Base-by-base conservation (phyloP, 2,797 vertebrate genomes). In the Pampus argenteus region DNA sequence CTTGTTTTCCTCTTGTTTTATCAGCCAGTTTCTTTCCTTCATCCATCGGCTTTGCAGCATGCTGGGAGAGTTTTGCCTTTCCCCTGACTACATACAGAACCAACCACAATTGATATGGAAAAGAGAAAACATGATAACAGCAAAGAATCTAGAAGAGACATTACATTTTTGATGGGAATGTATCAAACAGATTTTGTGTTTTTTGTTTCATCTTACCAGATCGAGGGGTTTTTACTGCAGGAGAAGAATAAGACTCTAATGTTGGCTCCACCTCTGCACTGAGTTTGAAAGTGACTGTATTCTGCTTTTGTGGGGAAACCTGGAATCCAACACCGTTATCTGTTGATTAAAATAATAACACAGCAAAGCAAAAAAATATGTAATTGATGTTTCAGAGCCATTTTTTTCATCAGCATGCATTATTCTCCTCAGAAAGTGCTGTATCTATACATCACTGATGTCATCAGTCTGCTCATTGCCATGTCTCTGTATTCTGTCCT, bases 151-250 rank as follows among this genome's bases (percentile, higher is more conserved):
- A 31, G 5, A 71, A 31, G 5, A 71, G 9, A 44, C 0, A 2
- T 9, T 34, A 1, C 1, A n/a, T 44, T 51, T 76, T 74, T 23
- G 0, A 34, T 4, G 25, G 6, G 9, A 17, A 13, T 22, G 15
- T 14, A 23, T 23, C 4, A 62, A 42, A 49, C 17, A n/a, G 18
- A 48, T 9, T 7, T 3, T 22, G 29, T 23, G 40, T 20, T 9
- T 20, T 29, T 26, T 42, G 42, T 29, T 69, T 64, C 2, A 55
- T 29, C 89, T 88, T 71, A 93, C 93, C 85, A 38, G 57, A 6
- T 60, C 80, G 78, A 67, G 87, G 66, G 9, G 74, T 80, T 77
- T 74, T 89, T 7, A 23, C 23, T 5, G 15, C 48, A 14, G 77
- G 28, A 48, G 67, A 51, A 15, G 44, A 34, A 48, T 66, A 51